Evolutionary conservation across 2,113 vertebrate species (phyloP).

Genomic region (Cheirogaleus medius): DNA sequence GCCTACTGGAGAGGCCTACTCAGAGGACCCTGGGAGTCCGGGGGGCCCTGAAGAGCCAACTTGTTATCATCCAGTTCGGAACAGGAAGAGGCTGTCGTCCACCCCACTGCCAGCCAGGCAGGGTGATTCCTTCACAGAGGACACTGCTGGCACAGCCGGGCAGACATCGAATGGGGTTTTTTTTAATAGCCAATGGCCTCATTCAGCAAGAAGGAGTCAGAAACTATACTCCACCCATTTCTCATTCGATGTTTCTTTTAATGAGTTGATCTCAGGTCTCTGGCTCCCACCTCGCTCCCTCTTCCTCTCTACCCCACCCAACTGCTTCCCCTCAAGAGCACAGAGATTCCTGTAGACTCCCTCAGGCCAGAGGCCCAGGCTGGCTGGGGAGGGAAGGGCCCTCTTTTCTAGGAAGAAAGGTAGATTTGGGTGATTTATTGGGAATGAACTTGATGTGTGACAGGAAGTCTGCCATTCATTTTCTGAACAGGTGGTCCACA

Average conservation of each 20-base stretch:
- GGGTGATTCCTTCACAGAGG: background rate
- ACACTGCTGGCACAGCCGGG: background rate
- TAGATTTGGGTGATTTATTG: constrained; percentile 12
- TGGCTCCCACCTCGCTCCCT: background rate
- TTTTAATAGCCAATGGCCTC: background rate
- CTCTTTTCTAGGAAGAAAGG: constrained; percentile 16
- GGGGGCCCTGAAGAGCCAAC: too few relatives aligned
- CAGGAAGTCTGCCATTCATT: constrained; percentile 68
- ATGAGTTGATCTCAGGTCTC: background rate
- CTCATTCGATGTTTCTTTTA: background rate
- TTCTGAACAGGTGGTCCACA: constrained; percentile 78
- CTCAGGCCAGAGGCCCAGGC: background rate
- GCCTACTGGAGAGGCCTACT: background rate
- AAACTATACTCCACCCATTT: background rate
- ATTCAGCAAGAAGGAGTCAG: constrained; percentile 17
- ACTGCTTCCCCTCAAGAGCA: background rate
- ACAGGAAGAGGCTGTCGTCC: background rate
- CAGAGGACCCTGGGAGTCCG: background rate
- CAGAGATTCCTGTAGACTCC: background rate
- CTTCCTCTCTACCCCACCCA: background rate
- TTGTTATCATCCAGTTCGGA: background rate
- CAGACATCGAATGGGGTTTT: background rate
- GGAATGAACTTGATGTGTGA: constrained; percentile 50
- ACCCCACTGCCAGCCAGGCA: background rate
- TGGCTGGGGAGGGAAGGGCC: background rate